These are phyloP conservation scores for Spodoptera frugiperda DNA, from an alignment of 1,140 invertebrate species.

Conservation along the genomic window DNA sequence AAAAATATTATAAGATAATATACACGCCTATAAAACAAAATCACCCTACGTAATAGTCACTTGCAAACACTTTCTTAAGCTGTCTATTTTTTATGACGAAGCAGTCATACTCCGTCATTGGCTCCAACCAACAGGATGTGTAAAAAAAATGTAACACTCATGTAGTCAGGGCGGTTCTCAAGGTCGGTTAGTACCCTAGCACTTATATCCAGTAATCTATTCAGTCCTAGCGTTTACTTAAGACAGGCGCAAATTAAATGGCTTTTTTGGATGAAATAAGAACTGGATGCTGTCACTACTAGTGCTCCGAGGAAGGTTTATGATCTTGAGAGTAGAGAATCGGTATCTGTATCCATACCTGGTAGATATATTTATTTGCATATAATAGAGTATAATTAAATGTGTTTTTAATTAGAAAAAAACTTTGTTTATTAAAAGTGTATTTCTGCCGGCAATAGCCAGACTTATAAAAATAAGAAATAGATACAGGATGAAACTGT, in stretches of 20 bases:
- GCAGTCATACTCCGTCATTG: conserved; percentile 34
- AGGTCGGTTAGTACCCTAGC: conserved; percentile 53
- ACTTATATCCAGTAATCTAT: conserved; percentile 44
- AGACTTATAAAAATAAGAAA: no score
- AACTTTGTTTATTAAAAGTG: no score
- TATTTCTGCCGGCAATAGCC: no score
- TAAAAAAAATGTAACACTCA: conserved; percentile 43
- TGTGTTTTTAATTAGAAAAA: no score
- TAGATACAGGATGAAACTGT: neutral
- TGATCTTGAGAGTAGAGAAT: neutral
- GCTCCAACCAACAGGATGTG: conserved; percentile 36
- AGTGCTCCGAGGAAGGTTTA: conserved; percentile 4
- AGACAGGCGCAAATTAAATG: conserved; percentile 29
- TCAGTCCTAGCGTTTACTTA: conserved; percentile 32
- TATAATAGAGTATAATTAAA: no score
- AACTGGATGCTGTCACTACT: conserved; percentile 4
- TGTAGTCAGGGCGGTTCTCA: conserved; percentile 36
- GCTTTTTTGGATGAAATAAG: conserved; percentile 28
- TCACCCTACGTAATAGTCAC: no score
- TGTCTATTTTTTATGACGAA: conserved; percentile 17
- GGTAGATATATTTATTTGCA: no score
- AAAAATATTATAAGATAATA: no score
- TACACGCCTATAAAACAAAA: no score
- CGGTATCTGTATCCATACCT: neutral
- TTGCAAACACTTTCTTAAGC: neutral